phyloP scores from a whole-genome alignment of 2,113 vertebrate species.

The Leptobrachium ailaonicum region DNA sequence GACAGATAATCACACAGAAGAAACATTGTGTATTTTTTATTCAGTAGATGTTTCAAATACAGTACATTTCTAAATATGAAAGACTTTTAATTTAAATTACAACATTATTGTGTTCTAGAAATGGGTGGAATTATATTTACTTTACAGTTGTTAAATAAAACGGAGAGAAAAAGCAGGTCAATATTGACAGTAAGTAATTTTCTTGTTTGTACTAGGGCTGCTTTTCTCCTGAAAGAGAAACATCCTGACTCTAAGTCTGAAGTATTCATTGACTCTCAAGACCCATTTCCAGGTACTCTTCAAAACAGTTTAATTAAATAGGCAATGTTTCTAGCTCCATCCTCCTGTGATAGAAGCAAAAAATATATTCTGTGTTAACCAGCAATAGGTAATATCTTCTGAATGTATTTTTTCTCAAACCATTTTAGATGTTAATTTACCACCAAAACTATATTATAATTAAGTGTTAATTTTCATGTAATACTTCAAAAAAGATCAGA shows the following conservation, averaged over 20 bases:
- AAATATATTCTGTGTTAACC: conserved; percentile 1
- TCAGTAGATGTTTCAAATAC: no score
- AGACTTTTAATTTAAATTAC: neutral
- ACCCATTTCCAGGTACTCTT: conserved; percentile 10
- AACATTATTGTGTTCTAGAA: neutral
- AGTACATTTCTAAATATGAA: neutral
- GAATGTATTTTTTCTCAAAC: neutral
- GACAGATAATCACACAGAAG: no score
- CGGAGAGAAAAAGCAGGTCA: conserved; percentile 7
- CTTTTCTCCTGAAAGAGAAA: neutral
- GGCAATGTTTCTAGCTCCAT: neutral
- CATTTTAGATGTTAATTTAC: no score
- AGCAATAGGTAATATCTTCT: neutral
- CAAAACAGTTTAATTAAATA: neutral
- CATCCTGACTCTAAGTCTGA: conserved; percentile 12
- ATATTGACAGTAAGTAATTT: conserved; percentile 10
- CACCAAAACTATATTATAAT: no score
- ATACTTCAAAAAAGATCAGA: no score
- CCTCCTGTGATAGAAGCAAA: conserved; percentile 1
- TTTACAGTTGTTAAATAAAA: conserved; percentile 16
- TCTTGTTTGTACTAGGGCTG: conserved; percentile 3
- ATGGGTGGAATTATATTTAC: conserved; percentile 16
- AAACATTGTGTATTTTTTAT: no score
- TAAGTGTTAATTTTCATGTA: no score
- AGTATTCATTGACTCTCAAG: neutral